Base-by-base conservation (phyloP, 1,140 invertebrate genomes). In the Portunus trituberculatus region DNA sequence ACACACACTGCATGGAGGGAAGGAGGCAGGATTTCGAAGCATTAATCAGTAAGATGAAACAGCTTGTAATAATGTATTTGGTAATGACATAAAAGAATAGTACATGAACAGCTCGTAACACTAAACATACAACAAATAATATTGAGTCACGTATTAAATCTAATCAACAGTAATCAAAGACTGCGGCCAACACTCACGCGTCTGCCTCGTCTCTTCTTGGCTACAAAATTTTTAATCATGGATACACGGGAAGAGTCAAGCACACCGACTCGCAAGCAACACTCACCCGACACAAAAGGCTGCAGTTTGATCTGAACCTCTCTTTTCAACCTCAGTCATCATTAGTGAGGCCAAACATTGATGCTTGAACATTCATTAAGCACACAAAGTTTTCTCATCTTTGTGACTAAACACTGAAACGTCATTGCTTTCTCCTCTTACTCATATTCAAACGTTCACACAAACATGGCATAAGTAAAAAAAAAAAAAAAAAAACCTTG, bases 11-110 rank as follows among this genome's bases (percentile, higher is more conserved):
- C 39, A 39, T 39, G 39, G 39, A 39, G 39, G 39, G 6, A 39
- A 39, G 39, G 39, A 39, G 39, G 67, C 20, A 76, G 67, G 67
- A 76, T n/a, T 76, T 0, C 67, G n/a, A n/a, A 76, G 20, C 52
- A 59, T 59, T 20, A 76, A 76, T 12, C 20, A n/a, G 20, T 76
- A 8, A 76, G 16, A n/a, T n/a, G 67, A 76, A 76, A 76, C 52
- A 76, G 67, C n/a, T 76, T 76, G 67, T 76, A 76, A 76, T 76
- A n/a, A 76, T 76, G 67, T n/a, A 76, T 76, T 76, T 76, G 6
- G 25, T 76, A 25, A 76, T 25, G n/a, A n/a, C 67, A n/a, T 25
- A 76, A 76, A n/a, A n/a, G 16, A n/a, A 76, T 25, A n/a, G 67
- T 76, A 76, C 67, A 76, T 25, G 67, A 76, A 76, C n/a, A 76